These are phyloP conservation scores for Acanthosepion esculentum DNA, from an alignment of 2,888 invertebrate genomes.

Conservation along the genomic window DNA sequence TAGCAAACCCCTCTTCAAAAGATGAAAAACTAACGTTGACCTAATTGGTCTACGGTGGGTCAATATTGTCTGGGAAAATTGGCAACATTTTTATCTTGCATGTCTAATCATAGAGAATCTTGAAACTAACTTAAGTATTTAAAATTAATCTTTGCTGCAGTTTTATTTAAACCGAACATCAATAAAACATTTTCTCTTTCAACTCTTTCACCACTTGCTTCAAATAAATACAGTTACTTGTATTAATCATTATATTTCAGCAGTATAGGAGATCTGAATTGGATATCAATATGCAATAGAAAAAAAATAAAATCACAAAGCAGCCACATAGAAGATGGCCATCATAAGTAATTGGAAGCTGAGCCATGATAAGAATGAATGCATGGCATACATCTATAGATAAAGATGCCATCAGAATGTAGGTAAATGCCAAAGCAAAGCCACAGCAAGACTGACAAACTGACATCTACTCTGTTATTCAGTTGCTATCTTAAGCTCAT, in stretches of 20 bases:
- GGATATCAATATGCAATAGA: neutral
- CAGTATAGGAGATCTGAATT: neutral
- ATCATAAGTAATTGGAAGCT: neutral
- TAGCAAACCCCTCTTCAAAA: too few species aligned
- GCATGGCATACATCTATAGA: neutral
- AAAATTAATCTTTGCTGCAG: neutral
- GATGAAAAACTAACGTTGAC: too few species aligned
- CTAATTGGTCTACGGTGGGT: too few species aligned
- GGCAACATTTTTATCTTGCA: too few species aligned
- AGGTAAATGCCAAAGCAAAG: conserved; percentile 10
- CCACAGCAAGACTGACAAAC: neutral
- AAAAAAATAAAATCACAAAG: neutral
- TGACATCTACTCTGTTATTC: neutral
- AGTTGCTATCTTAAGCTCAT: neutral
- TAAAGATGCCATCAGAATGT: neutral
- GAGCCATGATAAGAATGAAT: neutral
- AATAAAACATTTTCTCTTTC: neutral
- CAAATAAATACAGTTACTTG: neutral
- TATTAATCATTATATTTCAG: neutral
- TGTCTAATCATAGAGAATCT: too few species aligned
- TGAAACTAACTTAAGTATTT: too few species aligned
- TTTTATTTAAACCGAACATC: neutral
- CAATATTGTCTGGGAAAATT: too few species aligned
- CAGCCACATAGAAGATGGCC: neutral
- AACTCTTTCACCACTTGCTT: neutral